phyloP scores from a whole-genome alignment of 2,888 invertebrate species.

The Tanytarsus gracilentus region DNA sequence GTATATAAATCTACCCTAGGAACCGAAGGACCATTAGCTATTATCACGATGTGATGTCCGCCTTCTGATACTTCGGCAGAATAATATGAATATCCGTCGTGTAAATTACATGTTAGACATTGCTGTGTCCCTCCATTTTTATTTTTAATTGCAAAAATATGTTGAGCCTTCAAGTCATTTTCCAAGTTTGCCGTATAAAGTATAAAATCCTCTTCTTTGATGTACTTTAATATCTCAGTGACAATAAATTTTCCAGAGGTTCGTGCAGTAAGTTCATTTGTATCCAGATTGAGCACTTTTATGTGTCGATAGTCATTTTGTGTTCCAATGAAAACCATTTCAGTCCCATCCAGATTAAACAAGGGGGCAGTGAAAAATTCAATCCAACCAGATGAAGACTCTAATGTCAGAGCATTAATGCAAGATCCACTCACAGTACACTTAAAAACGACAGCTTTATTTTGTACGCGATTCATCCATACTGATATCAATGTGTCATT shows the following conservation, averaged over 20 bases:
- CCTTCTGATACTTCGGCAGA: conserved; percentile 57
- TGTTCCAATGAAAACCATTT: conserved; percentile 65
- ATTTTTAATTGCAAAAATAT: conserved; percentile 64
- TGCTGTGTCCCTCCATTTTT: conserved; percentile 43
- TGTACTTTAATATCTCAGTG: conserved; percentile 65
- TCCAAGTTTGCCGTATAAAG: conserved; percentile 78
- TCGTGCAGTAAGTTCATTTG: conserved; percentile 40
- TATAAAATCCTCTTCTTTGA: conserved; percentile 52
- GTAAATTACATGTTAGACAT: conserved; percentile 64
- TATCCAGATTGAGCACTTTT: conserved; percentile 35
- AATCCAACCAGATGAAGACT: conserved; percentile 60
- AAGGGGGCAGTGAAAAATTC: conserved; percentile 63
- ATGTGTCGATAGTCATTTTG: conserved; percentile 44
- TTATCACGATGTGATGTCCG: conserved; percentile 59
- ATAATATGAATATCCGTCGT: conserved; percentile 38
- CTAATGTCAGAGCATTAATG: conserved; percentile 30
- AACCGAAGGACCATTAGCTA: conserved; percentile 75
- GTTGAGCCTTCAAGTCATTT: conserved; percentile 65
- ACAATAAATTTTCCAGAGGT: conserved; percentile 62
- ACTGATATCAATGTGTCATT: conserved; percentile 61
- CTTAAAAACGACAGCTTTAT: conserved; percentile 54
- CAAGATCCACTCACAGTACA: conserved; percentile 44
- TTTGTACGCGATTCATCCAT: conserved; percentile 88
- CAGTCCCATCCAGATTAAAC: conserved; percentile 57
- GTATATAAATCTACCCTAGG: conserved; percentile 60